Evolutionary conservation across 2,888 invertebrate species (phyloP), one percentile per base, ranked within the genome.

Genomic region (Drosophila nr. medialis): DNA sequence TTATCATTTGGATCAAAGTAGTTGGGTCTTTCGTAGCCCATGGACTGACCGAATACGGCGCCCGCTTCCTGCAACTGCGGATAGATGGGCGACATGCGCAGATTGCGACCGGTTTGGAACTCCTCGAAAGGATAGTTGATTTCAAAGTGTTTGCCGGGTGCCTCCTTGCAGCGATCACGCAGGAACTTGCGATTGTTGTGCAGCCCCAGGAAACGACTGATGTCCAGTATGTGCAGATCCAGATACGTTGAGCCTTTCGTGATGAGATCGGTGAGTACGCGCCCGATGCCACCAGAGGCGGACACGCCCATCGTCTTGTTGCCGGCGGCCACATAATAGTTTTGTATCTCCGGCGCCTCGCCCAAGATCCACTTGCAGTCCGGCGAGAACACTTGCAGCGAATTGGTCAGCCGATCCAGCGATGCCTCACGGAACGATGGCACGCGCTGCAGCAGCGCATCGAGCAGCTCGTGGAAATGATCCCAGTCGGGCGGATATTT

Each of bases 261-360:
- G 51, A 99, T 97, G 91, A 97, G 95, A 92, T 99, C 97, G 0
- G 97, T 97, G 0, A 98, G 96, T 1, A 97, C 96, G 87, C 96
- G 95, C 0, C 99, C 99, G n/a, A 99, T 96, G 6, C 99, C 99
- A 0, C 98, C 99, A 0, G 98, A 98, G 11, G 98, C 97, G 1
- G 97, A 97, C 54, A 99, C 96, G n/a, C 99, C 99, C 36, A 98
- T 96, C 0, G 98, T 98, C 94, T 98, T 98, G 96, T 99, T 98
- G 4, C 99, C 99, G 45, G 98, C 98, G 0, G 99, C 98, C 48
- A 99, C 96, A 92, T 96, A 96, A 92, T 98, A 98, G 90, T 98
- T 98, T 82, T 95, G 94, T 83, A 98, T 96, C 95, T 99, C 99
- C 0, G 99, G 97, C 4, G 97, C 95, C 94, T 98, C 97, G 0